Evolutionary conservation across 2,888 invertebrate species (phyloP).

Genomic region (Ornithoptera alexandrae): DNA sequence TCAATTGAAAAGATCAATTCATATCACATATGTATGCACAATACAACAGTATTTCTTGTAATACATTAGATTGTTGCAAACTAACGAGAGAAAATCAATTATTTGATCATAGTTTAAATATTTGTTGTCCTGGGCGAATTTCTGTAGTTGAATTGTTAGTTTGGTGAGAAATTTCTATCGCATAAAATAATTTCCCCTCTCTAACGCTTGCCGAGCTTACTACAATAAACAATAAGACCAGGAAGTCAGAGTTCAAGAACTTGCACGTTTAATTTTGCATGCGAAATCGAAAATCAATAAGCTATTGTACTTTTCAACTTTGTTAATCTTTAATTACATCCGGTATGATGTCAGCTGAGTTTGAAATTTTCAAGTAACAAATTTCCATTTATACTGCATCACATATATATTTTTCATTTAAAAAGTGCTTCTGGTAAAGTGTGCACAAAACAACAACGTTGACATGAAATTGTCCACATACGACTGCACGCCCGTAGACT

Average conservation of each 20-base stretch:
- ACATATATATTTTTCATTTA: neutral
- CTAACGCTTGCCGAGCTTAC: neutral
- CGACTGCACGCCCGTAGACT: neutral
- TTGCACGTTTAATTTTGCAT: neutral
- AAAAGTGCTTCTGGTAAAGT: neutral
- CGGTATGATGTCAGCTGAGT: neutral
- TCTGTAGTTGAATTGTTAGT: neutral
- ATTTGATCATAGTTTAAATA: neutral
- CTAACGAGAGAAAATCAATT: neutral
- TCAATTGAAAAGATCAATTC: slow-evolving; percentile 56
- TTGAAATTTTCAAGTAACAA: no score
- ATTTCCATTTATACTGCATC: no score
- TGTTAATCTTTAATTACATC: neutral
- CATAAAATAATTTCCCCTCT: neutral
- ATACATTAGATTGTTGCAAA: neutral
- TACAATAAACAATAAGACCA: neutral
- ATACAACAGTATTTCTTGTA: neutral
- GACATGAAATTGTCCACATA: neutral
- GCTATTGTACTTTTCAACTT: slow-evolving; percentile 8
- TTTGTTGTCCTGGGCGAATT: neutral
- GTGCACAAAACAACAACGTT: neutral
- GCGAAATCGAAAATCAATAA: neutral
- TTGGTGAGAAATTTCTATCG: neutral
- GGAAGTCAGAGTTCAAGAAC: neutral
- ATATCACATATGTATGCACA: slow-evolving; percentile 18